phyloP scores from a whole-genome alignment of 1,140 invertebrate genomes.

The Gonioctena quinquepunctata region DNA sequence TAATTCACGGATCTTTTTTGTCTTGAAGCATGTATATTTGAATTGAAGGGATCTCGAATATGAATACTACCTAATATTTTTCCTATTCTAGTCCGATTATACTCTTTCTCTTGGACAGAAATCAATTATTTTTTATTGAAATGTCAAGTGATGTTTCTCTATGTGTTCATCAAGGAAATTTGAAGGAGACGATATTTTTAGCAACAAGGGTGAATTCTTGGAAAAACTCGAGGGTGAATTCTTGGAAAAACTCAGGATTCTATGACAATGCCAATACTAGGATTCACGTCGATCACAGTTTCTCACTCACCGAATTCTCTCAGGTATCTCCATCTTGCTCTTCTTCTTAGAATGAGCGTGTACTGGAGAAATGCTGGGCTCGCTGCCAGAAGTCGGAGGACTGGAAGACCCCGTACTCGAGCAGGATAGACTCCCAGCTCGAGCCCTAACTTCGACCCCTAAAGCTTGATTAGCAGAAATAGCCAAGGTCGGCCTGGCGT shows the following conservation, averaged over 20 bases:
- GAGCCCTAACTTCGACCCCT: constrained; percentile 55
- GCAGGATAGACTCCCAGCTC: constrained; percentile 66
- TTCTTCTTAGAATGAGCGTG: constrained; percentile 71
- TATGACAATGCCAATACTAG: too few relatives aligned
- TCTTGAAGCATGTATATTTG: too few relatives aligned
- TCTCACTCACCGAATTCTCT: constrained; percentile 74
- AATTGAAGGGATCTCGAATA: too few relatives aligned
- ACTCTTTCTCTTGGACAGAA: too few relatives aligned
- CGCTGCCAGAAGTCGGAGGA: constrained; percentile 69
- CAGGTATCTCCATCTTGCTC: constrained; percentile 76
- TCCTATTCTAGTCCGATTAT: too few relatives aligned
- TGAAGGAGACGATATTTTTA: background rate
- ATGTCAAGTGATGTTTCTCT: background rate
- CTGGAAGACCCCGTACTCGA: constrained; percentile 70
- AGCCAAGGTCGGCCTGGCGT: constrained; percentile 64
- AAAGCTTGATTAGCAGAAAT: constrained; percentile 57
- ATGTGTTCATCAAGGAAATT: background rate
- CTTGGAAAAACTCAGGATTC: too few relatives aligned
- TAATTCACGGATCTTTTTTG: too few relatives aligned
- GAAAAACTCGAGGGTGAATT: too few relatives aligned
- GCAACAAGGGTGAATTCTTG: too few relatives aligned
- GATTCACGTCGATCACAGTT: background rate
- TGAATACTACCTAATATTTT: too few relatives aligned
- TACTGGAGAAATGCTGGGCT: constrained; percentile 71
- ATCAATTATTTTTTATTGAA: background rate